Percentiles rank a stretch among this genome's conserved stretches.
Conservation (phyloP, 2,797 vertebrate species). For the Spatula clypeata region DNA sequence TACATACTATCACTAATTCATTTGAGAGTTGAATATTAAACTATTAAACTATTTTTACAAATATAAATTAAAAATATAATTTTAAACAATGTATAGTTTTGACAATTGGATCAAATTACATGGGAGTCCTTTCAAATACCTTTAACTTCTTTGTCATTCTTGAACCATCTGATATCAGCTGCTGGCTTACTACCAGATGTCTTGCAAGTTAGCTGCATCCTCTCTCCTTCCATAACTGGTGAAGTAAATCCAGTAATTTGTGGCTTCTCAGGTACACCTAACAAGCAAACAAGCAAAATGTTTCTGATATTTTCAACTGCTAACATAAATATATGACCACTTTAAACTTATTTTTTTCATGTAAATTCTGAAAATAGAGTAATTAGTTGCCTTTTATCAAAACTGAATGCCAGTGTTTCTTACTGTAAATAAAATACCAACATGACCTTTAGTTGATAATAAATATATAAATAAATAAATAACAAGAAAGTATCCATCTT, state of each 20-base stretch:
- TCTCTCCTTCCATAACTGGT: slow-evolving; percentile 95
- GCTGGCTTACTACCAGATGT: slow-evolving; percentile 97
- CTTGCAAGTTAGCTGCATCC: slow-evolving; percentile 95
- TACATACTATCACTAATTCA: background rate
- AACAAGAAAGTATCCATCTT: background rate
- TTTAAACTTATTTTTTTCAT: background rate
- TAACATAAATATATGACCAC: background rate
- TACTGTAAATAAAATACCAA: background rate
- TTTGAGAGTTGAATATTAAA: background rate
- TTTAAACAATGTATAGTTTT: background rate
- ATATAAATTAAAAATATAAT: background rate
- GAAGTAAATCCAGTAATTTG: slow-evolving; percentile 95
- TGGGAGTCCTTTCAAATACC: slow-evolving; percentile 83
- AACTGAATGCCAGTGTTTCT: background rate
- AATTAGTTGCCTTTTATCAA: slow-evolving; percentile 2
- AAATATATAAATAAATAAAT: background rate
- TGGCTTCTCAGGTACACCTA: slow-evolving; percentile 95
- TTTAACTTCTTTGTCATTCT: slow-evolving; percentile 97
- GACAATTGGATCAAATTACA: background rate
- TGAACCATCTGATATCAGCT: slow-evolving; percentile 96
- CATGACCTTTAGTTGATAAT: background rate
- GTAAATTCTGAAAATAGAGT: background rate
- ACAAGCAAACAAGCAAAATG: slow-evolving; percentile 41
- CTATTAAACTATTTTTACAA: background rate
- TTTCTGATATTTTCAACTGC: background rate